Evolutionary conservation across 2,888 invertebrate species (phyloP).

Genomic region (Anaspis maculata): DNA sequence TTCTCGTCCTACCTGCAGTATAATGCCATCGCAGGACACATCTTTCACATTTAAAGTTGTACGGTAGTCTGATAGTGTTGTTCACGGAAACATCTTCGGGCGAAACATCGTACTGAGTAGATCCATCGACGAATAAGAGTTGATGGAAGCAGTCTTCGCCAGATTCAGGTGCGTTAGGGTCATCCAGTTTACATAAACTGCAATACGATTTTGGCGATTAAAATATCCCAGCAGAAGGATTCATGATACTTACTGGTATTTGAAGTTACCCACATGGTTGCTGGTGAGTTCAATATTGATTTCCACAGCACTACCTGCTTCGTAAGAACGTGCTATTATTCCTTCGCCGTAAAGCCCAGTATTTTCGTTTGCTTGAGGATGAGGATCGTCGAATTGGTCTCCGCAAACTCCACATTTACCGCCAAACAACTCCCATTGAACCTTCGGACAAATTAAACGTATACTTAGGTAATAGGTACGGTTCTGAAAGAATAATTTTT

Average conservation of each 20-base stretch:
- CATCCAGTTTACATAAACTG: slow-evolving; percentile 36
- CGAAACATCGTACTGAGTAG: slow-evolving; percentile 24
- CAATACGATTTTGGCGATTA: no score
- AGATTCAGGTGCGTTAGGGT: slow-evolving; percentile 34
- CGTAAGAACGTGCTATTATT: slow-evolving; percentile 31
- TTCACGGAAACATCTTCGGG: slow-evolving; percentile 18
- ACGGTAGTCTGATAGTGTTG: slow-evolving; percentile 35
- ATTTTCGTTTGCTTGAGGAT: slow-evolving; percentile 34
- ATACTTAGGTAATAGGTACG: neutral
- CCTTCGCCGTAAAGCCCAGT: slow-evolving; percentile 39
- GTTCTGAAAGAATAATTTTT: neutral
- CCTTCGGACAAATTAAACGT: slow-evolving; percentile 21
- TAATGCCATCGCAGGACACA: slow-evolving; percentile 48
- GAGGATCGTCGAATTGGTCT: slow-evolving; percentile 26
- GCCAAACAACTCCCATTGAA: slow-evolving; percentile 35
- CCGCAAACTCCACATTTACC: slow-evolving; percentile 39
- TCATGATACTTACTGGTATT: neutral
- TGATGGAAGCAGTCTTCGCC: slow-evolving; percentile 41
- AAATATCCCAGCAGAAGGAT: no score
- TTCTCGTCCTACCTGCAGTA: slow-evolving; percentile 31
- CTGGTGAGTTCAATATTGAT: slow-evolving; percentile 30
- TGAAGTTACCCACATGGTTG: slow-evolving; percentile 29
- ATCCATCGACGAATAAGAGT: slow-evolving; percentile 33
- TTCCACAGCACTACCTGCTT: slow-evolving; percentile 24
- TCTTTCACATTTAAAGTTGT: slow-evolving; percentile 38